Evolutionary conservation across 2,113 vertebrate genomes (phyloP).

Genomic region (Odobenus rosmarus): DNA sequence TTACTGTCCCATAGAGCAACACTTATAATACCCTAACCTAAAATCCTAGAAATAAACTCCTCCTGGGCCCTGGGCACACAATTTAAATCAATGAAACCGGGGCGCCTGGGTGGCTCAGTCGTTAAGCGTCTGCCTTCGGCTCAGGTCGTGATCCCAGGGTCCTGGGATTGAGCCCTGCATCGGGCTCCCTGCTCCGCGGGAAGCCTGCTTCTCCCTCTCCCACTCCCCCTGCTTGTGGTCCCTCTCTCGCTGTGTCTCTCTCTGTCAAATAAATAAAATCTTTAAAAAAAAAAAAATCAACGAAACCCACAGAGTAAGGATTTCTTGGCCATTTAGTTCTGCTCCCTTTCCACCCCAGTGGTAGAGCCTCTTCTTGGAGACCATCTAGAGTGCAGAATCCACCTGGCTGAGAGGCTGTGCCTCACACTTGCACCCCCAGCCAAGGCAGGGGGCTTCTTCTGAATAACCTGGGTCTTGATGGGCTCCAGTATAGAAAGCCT

Average conservation of each 20-base stretch:
- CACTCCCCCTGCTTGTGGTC: too few species aligned
- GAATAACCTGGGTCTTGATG: not conserved
- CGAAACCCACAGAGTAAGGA: not conserved
- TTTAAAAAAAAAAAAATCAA: too few species aligned
- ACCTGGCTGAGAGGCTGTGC: not conserved
- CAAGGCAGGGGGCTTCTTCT: not conserved
- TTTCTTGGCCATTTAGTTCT: not conserved
- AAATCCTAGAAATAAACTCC: not conserved
- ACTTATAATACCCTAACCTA: not conserved
- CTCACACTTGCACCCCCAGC: not conserved
- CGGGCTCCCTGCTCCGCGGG: too few species aligned
- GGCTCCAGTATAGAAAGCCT: fast-evolving
- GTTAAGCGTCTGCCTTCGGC: too few species aligned
- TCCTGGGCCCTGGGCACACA: not conserved
- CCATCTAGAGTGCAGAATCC: fast-evolving
- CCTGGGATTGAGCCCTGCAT: too few species aligned
- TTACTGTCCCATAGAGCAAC: not conserved
- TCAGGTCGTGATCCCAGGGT: too few species aligned
- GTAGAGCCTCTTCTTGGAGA: not conserved
- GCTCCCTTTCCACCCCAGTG: too few species aligned
- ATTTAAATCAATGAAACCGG: not conserved
- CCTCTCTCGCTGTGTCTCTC: too few species aligned
- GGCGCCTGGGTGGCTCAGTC: too few species aligned
- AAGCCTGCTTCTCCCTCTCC: too few species aligned
- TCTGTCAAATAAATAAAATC: too few species aligned